Conservation (phyloP, 2,113 vertebrate species). For the Corythoichthys intestinalis region DNA sequence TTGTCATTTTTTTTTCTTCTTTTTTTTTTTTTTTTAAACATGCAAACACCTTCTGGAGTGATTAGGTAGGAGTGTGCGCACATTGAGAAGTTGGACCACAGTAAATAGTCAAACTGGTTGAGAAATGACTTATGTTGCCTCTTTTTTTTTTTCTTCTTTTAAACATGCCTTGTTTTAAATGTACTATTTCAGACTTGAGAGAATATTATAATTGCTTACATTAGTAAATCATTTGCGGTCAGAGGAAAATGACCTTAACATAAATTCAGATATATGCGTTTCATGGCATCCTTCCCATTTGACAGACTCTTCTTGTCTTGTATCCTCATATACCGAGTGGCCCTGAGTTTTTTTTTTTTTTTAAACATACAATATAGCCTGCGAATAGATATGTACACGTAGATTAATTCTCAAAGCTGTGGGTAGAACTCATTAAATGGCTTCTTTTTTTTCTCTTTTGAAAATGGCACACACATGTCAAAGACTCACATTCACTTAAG, state of each 20-base stretch:
- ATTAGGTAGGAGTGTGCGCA: conserved; percentile 75
- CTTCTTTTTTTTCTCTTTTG: conserved; percentile 72
- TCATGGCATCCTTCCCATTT: conserved; percentile 71
- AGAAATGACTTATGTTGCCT: conserved; percentile 71
- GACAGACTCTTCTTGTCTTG: conserved; percentile 68
- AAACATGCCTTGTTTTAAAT: conserved; percentile 78
- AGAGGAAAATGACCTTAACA: conserved; percentile 70
- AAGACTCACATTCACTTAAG: conserved; percentile 72
- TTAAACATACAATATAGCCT: conserved; percentile 77
- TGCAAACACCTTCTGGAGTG: conserved; percentile 79
- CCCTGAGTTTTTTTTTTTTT: conserved; percentile 69
- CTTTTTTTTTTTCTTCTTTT: conserved; percentile 65
- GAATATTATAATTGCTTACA: conserved; percentile 74
- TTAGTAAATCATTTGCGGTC: conserved; percentile 71
- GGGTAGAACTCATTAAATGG: conserved; percentile 79
- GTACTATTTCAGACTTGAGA: conserved; percentile 69
- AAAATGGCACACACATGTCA: conserved; percentile 71
- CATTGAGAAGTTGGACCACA: conserved; percentile 12
- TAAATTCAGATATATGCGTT: conserved; percentile 72
- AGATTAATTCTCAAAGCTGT: conserved; percentile 79
- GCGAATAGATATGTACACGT: conserved; percentile 80
- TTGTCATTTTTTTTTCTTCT: conserved; percentile 43
- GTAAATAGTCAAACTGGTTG: conserved; percentile 6
- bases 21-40: conserved; percentile 49
- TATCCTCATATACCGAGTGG: conserved; percentile 73